Evolutionary conservation across 2,888 invertebrate genomes (phyloP).

Genomic region (Hesperia comma): DNA sequence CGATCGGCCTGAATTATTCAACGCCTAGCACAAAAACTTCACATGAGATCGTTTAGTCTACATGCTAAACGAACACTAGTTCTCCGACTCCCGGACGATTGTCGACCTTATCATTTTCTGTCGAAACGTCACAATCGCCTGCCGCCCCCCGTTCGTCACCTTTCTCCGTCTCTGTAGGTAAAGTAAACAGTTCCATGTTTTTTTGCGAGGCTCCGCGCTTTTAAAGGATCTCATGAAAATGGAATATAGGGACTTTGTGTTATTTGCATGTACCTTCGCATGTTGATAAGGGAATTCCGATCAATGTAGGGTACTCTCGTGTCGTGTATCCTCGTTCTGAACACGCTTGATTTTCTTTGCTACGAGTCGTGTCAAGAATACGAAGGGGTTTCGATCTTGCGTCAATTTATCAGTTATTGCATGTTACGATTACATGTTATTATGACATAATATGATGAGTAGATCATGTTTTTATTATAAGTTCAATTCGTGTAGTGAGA

Average conservation of each 20-base stretch:
- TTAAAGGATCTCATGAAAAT: constrained; percentile 27
- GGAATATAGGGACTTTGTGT: constrained; percentile 24
- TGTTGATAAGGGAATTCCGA: constrained; percentile 16
- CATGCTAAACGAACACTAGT: constrained; percentile 25
- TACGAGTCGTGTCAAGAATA: not conserved
- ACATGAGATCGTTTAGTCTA: constrained; percentile 33
- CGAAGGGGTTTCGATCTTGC: not conserved
- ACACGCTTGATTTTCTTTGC: not conserved
- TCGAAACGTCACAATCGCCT: constrained; percentile 5
- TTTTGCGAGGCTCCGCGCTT: constrained; percentile 22
- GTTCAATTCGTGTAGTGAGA: no score
- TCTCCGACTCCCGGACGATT: constrained; percentile 6
- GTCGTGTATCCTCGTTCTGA: not conserved
- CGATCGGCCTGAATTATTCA: constrained; percentile 32
- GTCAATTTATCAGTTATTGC: no score
- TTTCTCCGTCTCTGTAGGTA: constrained; percentile 19
- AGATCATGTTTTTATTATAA: no score
- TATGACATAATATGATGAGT: no score
- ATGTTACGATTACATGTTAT: no score
- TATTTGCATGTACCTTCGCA: constrained; percentile 24
- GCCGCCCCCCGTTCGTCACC: constrained; percentile 8
- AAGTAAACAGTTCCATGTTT: constrained; percentile 26
- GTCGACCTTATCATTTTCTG: constrained; percentile 8
- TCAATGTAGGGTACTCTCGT: constrained; percentile 1
- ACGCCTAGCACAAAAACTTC: constrained; percentile 33